A percentile compares a stretch with the other conserved stretches of the same genome.
Conservation (phyloP, 2,888 invertebrate species). For the Gibbula magus region DNA sequence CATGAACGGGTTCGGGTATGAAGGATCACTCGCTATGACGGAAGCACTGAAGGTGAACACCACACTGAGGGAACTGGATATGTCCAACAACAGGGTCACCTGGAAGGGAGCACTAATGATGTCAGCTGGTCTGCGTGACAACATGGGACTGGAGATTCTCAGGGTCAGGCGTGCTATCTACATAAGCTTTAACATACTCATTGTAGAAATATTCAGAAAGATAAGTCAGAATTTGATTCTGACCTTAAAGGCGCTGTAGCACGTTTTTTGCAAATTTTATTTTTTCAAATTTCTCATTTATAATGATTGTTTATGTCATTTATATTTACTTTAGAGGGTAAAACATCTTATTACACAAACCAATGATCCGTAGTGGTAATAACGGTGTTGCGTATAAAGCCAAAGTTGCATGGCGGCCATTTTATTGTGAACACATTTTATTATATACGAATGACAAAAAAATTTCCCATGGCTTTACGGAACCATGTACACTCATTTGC, state of each 20-base stretch:
- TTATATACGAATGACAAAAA: no score
- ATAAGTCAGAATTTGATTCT: neutral
- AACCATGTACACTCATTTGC: no score
- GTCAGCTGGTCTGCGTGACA: conserved; percentile 52
- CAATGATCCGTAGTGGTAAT: no score
- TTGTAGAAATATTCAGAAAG: neutral
- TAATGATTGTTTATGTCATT: no score
- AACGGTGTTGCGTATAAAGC: no score
- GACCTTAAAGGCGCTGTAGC: neutral
- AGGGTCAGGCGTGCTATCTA: conserved; percentile 39
- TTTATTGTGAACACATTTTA: no score
- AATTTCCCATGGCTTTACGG: no score
- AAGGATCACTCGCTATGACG: conserved; percentile 59
- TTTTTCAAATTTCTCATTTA: no score
- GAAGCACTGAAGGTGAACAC: conserved; percentile 54
- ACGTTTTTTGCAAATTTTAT: no score
- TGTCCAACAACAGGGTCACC: conserved; percentile 57
- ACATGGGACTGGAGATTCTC: conserved; percentile 50
- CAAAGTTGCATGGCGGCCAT: no score
- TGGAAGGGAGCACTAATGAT: conserved; percentile 57
- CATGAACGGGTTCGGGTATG: conserved; percentile 66
- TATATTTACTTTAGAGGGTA: no score
- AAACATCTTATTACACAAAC: no score
- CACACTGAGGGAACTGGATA: conserved; percentile 50
- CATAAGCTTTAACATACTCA: neutral